A percentile compares a stretch with the other conserved stretches of the same genome.
Evolutionary conservation across 2,888 invertebrate species (phyloP).

Genomic region (Buathra laborator): DNA sequence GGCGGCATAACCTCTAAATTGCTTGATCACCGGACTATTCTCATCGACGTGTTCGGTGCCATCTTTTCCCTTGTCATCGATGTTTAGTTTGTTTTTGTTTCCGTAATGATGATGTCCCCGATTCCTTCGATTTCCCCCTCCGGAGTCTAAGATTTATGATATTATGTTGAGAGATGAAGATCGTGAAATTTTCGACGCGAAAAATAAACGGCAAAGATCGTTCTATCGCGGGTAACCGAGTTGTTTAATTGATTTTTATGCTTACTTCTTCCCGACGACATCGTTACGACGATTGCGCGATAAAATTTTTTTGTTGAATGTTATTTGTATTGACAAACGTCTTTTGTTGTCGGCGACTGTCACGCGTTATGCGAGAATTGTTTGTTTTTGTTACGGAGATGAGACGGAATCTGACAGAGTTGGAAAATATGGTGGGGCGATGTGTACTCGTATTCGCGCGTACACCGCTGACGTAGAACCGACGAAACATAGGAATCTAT

Average conservation of each 20-base stretch:
- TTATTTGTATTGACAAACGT: not conserved
- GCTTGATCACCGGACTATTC: conserved; percentile 86
- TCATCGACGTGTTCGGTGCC: conserved; percentile 85
- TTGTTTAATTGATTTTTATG: not conserved
- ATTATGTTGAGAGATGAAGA: not conserved
- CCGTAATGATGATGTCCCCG: conserved; percentile 68
- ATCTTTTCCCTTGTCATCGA: conserved; percentile 85
- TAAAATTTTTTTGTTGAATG: not conserved
- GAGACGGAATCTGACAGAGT: conserved; percentile 15
- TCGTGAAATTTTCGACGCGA: not conserved
- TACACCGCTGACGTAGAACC: not conserved
- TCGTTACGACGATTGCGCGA: conserved; percentile 38
- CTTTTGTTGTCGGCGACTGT: not conserved
- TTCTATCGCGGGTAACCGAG: not conserved
- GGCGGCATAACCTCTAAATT: conserved; percentile 88
- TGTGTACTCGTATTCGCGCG: not conserved
- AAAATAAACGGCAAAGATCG: not conserved
- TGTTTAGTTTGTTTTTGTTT: conserved; percentile 76
- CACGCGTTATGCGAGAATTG: not conserved
- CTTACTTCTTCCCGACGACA: conserved; percentile 74
- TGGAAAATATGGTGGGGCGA: not conserved
- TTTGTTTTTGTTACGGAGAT: conserved; percentile 40
- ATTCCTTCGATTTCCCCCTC: conserved; percentile 69
- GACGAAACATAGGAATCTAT: not conserved
- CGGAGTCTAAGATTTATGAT: conserved; percentile 55